These are phyloP conservation scores for Stegana nigrithorax DNA, from an alignment of 2,888 invertebrate genomes.

Conservation along the genomic window DNA sequence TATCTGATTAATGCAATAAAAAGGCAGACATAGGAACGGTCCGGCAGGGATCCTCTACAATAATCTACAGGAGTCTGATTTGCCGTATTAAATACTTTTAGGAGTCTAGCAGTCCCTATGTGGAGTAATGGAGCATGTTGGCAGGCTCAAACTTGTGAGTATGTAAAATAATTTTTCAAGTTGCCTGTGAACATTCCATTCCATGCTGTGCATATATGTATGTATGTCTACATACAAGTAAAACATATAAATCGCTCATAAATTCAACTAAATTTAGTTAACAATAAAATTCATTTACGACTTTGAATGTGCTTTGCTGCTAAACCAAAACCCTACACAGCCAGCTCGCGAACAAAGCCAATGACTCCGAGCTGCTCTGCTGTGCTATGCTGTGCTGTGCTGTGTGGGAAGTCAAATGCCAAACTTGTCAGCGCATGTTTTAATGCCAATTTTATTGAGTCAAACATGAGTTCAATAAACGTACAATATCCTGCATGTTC, in stretches of 20 bases:
- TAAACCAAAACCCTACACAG: not conserved
- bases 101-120: too few relatives aligned
- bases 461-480: constrained; percentile 54
- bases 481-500: constrained; percentile 12
- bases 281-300: constrained; percentile 55
- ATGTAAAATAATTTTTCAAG: too few relatives aligned
- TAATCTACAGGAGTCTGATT: too few relatives aligned
- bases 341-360: not conserved
- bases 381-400: not conserved
- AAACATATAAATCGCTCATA: too few relatives aligned
- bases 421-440: constrained; percentile 40
- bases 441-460: constrained; percentile 57
- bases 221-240: too few relatives aligned
- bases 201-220: too few relatives aligned
- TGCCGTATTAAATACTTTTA: too few relatives aligned
- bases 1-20: too few relatives aligned
- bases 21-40: not conserved
- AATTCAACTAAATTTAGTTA: constrained; percentile 39
- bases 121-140: too few relatives aligned
- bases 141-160: too few relatives aligned
- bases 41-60: too few relatives aligned
- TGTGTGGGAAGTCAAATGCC: not conserved
- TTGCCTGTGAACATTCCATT: too few relatives aligned
- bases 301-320: not conserved
- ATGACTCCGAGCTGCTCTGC: not conserved